These are phyloP conservation scores for Lasioglossum figueresi DNA, from an alignment of 2,888 invertebrate species.

Conservation along the genomic window DNA sequence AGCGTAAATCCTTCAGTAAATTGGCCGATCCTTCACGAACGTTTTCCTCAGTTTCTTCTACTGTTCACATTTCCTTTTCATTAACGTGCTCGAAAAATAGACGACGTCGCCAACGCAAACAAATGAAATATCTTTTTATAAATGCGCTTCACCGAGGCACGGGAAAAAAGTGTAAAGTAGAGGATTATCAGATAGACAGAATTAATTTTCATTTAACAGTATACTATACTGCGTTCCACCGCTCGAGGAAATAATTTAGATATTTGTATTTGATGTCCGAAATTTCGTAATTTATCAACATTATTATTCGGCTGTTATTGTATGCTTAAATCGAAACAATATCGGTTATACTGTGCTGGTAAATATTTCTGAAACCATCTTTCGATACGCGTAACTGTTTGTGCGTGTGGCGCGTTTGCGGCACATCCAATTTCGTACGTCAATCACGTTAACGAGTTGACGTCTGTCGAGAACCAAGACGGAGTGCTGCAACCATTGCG, in stretches of 20 bases:
- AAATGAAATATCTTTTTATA: background rate
- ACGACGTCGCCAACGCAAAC: background rate
- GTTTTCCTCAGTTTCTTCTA: background rate
- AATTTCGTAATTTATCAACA: background rate
- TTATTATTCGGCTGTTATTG: background rate
- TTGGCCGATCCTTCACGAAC: conserved; percentile 13
- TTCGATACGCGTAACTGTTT: conserved; percentile 11
- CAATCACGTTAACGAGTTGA: background rate
- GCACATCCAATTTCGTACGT: conserved; percentile 8
- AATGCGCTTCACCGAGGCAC: background rate
- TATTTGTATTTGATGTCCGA: background rate
- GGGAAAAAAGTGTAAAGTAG: background rate
- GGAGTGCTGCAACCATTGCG: background rate
- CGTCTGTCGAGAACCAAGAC: background rate
- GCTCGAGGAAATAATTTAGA: background rate
- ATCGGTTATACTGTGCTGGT: background rate
- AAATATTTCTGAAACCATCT: conserved; percentile 7
- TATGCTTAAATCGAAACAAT: background rate
- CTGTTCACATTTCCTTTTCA: conserved; percentile 3
- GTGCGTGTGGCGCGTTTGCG: background rate
- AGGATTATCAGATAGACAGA: background rate
- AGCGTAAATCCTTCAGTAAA: conserved; percentile 23
- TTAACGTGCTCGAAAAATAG: background rate
- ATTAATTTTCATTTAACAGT: background rate
- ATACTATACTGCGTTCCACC: background rate